phyloP scores from a whole-genome alignment of 2,888 invertebrate genomes.

The Sarcophaga subvicina region DNA sequence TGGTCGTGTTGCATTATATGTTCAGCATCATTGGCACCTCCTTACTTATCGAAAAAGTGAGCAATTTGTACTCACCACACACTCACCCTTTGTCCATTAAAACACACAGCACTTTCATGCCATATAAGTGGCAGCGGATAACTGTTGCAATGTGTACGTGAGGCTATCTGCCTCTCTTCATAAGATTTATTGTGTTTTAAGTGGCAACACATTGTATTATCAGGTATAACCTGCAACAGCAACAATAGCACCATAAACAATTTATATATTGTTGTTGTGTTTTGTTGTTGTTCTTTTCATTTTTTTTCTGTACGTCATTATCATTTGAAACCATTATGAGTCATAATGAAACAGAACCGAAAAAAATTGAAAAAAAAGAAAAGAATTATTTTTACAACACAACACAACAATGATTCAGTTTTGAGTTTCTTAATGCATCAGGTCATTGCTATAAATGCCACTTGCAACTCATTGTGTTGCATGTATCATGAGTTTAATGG shows the following conservation, averaged over 20 bases:
- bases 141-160: background rate
- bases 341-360: conserved; percentile 30
- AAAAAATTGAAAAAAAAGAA: background rate
- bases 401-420: conserved; percentile 36
- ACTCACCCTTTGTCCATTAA: no score
- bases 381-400: conserved; percentile 1
- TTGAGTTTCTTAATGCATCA: background rate
- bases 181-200: conserved; percentile 60
- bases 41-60: background rate
- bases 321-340: conserved; percentile 55
- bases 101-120: background rate
- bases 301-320: background rate
- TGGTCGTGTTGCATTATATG: conserved; percentile 16
- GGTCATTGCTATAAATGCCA: background rate
- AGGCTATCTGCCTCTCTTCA: background rate
- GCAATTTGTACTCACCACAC: background rate
- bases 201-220: conserved; percentile 61
- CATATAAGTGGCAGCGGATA: background rate
- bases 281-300: no score
- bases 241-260: background rate
- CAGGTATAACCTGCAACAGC: conserved; percentile 26
- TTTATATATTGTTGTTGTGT: conserved; percentile 1
- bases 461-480: background rate
- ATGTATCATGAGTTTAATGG: background rate
- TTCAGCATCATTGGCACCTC: conserved; percentile 44